Percentiles rank a stretch among this genome's conserved stretches.
Evolutionary conservation across 1,140 invertebrate species (phyloP).

Genomic region (Cecropterus lyciades): DNA sequence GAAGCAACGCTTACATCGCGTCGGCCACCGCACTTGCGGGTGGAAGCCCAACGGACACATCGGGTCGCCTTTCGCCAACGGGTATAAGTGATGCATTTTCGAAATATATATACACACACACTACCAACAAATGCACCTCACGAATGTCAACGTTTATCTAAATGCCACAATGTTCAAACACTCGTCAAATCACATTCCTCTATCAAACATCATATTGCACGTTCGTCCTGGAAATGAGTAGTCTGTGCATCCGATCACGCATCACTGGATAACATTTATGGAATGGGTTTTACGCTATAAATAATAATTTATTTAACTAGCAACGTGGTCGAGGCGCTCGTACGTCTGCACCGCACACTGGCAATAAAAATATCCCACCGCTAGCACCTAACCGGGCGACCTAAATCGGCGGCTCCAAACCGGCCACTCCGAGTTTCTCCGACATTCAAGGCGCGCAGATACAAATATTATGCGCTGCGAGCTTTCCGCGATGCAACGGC

Average conservation of each 20-base stretch:
- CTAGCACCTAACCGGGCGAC: constrained; percentile 78
- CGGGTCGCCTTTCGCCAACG: constrained; percentile 92
- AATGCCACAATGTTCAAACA: constrained; percentile 59
- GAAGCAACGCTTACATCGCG: constrained; percentile 96
- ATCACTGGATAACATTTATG: constrained; percentile 66
- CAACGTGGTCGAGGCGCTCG: constrained; percentile 63
- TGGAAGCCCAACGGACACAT: constrained; percentile 96
- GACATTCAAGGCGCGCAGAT: constrained; percentile 51
- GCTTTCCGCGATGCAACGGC: constrained; percentile 34
- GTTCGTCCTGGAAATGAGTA: constrained; percentile 38
- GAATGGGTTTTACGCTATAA: constrained; percentile 77
- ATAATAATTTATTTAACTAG: constrained; percentile 73
- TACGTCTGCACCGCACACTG: constrained; percentile 73
- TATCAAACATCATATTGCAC: constrained; percentile 38
- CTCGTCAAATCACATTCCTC: constrained; percentile 50
- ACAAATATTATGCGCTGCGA: constrained; percentile 32
- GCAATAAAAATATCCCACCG: constrained; percentile 81
- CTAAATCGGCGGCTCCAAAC: constrained; percentile 67
- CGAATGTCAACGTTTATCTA: constrained; percentile 69
- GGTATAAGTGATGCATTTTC: constrained; percentile 92
- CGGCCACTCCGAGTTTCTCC: constrained; percentile 44
- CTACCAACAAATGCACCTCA: constrained; percentile 68
- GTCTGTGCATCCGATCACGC: constrained; percentile 42
- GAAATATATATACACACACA: constrained; percentile 43
- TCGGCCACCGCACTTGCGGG: constrained; percentile 96